These are phyloP conservation scores for Cyclophora punctaria DNA, from an alignment of 2,888 invertebrate species.

Conservation along the genomic window DNA sequence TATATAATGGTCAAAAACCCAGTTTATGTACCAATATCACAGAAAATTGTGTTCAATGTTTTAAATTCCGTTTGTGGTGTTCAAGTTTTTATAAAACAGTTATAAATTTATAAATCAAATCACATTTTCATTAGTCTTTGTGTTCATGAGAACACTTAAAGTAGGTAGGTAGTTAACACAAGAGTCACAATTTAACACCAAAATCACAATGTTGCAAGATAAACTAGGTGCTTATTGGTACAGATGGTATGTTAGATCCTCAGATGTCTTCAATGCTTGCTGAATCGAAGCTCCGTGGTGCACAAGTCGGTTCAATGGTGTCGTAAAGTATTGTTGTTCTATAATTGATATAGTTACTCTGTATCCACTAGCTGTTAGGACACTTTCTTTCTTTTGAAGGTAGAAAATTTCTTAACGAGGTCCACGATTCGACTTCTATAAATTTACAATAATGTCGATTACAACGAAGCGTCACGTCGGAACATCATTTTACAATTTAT, in stretches of 20 bases:
- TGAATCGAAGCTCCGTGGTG: slow-evolving; percentile 81
- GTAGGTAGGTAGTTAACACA: slow-evolving; percentile 32
- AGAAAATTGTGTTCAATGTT: slow-evolving; percentile 40
- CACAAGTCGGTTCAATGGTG: slow-evolving; percentile 50
- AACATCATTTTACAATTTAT: slow-evolving; percentile 47
- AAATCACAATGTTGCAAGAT: slow-evolving; percentile 54
- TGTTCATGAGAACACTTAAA: slow-evolving; percentile 50
- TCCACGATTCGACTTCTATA: slow-evolving; percentile 3
- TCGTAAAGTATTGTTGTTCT: slow-evolving; percentile 47
- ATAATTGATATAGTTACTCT: slow-evolving; percentile 36
- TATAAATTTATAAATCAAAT: slow-evolving; percentile 55
- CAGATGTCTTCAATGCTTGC: slow-evolving; percentile 94
- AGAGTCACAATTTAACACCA: slow-evolving; percentile 56
- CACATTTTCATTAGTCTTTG: slow-evolving; percentile 60
- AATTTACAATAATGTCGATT: slow-evolving; percentile 25
- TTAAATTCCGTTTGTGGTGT: slow-evolving; percentile 32
- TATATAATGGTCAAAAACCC: slow-evolving; percentile 65
- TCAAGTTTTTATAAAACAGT: slow-evolving; percentile 39
- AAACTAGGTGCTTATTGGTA: slow-evolving; percentile 60
- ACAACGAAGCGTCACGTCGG: slow-evolving; percentile 36
- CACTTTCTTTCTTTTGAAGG: slow-evolving; percentile 30
- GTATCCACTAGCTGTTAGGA: slow-evolving; percentile 54
- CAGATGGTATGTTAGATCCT: slow-evolving; percentile 75
- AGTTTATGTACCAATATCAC: slow-evolving; percentile 62
- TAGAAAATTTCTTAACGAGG: slow-evolving; percentile 16